Evolutionary conservation across 2,797 vertebrate genomes (phyloP).

Genomic region (Rhincodon typus): DNA sequence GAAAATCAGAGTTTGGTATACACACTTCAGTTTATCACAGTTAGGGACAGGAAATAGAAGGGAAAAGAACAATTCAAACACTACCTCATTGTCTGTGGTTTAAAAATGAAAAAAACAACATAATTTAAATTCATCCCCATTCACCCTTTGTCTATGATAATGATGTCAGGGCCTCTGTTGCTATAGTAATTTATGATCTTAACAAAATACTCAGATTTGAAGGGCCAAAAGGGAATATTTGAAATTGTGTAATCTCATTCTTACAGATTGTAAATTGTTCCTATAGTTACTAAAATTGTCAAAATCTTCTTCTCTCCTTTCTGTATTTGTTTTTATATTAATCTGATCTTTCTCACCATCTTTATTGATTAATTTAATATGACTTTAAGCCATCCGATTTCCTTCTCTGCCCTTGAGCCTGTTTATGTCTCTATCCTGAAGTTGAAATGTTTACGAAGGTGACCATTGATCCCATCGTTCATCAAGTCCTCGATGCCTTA

Average conservation of each 20-base stretch:
- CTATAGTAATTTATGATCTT: not conserved
- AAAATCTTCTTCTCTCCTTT: not conserved
- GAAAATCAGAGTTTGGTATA: too few relatives aligned
- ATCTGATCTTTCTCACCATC: not conserved
- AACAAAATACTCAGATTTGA: not conserved
- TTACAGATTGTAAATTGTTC: not conserved
- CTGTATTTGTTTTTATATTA: too few relatives aligned
- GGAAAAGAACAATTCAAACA: too few relatives aligned
- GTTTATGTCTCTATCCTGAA: not conserved
- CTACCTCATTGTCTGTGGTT: too few relatives aligned
- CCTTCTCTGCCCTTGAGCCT: not conserved
- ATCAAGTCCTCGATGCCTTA: not conserved
- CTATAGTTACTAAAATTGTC: not conserved
- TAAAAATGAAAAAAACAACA: too few relatives aligned
- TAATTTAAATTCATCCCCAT: too few relatives aligned
- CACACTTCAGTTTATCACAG: too few relatives aligned
- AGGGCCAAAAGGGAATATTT: not conserved
- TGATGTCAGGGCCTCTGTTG: not conserved
- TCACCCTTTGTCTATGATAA: not conserved
- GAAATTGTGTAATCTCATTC: not conserved
- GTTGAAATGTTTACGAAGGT: not conserved
- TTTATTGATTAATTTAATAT: not conserved
- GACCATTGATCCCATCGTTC: not conserved
- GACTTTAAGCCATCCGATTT: not conserved
- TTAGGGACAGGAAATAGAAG: too few relatives aligned